phyloP scores from a whole-genome alignment of 1,140 invertebrate genomes.

The Maconellicoccus hirsutus region DNA sequence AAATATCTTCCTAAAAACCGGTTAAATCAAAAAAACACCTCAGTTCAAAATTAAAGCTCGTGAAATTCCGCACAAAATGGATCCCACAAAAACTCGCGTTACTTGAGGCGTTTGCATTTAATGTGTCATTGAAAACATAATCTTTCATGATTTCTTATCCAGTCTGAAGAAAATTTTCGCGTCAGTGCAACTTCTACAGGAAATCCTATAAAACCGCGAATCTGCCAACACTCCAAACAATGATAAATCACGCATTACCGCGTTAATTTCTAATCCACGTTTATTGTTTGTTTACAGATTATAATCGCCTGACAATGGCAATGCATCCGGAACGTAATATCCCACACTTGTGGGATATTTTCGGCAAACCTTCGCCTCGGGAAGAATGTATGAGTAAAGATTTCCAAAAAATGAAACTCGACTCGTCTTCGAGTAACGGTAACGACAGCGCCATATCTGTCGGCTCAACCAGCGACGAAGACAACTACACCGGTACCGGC shows the following conservation, averaged over 20 bases:
- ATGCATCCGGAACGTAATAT: slow-evolving; percentile 49
- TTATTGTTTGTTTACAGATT: background rate
- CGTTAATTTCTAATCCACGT: background rate
- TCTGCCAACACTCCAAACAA: too few relatives aligned
- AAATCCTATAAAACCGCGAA: too few relatives aligned
- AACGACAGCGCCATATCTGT: slow-evolving; percentile 42
- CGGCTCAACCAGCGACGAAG: slow-evolving; percentile 42
- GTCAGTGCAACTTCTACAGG: too few relatives aligned
- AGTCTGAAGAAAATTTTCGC: too few relatives aligned
- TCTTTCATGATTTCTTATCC: too few relatives aligned
- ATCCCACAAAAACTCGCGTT: too few relatives aligned
- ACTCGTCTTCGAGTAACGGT: slow-evolving; percentile 32
- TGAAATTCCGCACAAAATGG: too few relatives aligned
- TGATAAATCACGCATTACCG: background rate
- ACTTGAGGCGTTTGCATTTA: too few relatives aligned
- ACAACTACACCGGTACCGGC: slow-evolving; percentile 39
- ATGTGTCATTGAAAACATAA: too few relatives aligned
- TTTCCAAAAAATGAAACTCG: slow-evolving; percentile 34
- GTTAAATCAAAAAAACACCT: too few relatives aligned
- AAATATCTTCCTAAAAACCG: too few relatives aligned
- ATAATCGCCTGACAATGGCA: slow-evolving; percentile 30
- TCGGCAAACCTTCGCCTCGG: slow-evolving; percentile 39
- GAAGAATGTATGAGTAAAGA: slow-evolving; percentile 35
- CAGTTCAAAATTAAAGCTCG: too few relatives aligned
- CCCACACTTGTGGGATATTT: slow-evolving; percentile 54